phyloP scores from a whole-genome alignment of 2,797 vertebrate genomes.

The Acropternis orthonyx region DNA sequence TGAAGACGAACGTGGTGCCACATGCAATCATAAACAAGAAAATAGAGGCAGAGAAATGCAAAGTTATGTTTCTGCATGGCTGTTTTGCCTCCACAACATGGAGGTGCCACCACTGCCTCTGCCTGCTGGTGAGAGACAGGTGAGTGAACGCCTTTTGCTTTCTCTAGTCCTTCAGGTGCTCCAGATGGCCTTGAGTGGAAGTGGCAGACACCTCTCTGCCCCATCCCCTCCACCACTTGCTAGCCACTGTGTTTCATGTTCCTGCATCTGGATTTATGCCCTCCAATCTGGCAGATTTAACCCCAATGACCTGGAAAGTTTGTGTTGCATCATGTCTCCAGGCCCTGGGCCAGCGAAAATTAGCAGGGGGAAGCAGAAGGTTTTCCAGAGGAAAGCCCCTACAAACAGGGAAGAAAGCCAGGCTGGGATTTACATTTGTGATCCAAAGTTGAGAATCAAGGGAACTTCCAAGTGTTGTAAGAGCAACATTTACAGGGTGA shows the following conservation, averaged over 20 bases:
- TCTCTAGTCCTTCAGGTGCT: not conserved
- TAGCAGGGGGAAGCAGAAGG: not conserved
- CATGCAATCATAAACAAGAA: not conserved
- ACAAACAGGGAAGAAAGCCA: not conserved
- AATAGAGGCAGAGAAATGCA: not conserved
- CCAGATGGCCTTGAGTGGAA: accelerated
- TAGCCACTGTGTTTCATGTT: not conserved
- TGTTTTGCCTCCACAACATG: accelerated
- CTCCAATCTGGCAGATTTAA: not conserved
- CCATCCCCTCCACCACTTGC: not conserved
- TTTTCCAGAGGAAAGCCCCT: slow-evolving; percentile 39
- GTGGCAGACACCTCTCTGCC: not conserved
- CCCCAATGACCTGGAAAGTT: accelerated
- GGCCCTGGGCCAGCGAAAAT: not conserved
- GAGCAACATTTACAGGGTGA: not conserved
- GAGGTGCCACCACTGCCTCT: not conserved
- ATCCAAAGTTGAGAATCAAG: not conserved
- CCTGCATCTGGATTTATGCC: not conserved
- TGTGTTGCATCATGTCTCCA: not conserved
- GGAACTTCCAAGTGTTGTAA: not conserved
- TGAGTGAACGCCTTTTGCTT: accelerated
- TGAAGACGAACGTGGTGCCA: not conserved
- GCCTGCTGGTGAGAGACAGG: accelerated
- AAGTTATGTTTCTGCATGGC: not conserved
- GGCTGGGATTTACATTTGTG: not conserved